Conservation (phyloP, 2,888 invertebrate genomes). For the Athrips mouffetella region DNA sequence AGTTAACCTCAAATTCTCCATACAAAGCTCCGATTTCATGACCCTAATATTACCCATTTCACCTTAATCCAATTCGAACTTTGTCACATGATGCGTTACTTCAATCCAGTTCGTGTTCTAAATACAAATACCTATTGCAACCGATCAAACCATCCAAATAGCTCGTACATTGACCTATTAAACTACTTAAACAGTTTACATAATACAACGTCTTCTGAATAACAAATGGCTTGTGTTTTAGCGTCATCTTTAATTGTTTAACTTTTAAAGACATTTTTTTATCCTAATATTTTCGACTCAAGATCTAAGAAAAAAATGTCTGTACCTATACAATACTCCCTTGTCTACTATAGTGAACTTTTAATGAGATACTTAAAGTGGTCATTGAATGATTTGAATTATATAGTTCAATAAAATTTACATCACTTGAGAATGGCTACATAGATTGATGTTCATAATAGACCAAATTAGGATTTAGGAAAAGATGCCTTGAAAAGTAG, state of each 20-base stretch:
- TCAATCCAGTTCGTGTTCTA: not conserved
- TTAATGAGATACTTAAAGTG: no score
- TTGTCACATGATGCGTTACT: not conserved
- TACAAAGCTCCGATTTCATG: no score
- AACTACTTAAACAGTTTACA: constrained; percentile 55
- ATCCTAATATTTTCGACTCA: not conserved
- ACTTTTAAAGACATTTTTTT: not conserved
- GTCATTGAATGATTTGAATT: no score
- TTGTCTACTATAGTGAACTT: no score
- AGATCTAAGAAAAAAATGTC: no score
- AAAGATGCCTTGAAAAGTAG: no score
- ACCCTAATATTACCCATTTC: not conserved
- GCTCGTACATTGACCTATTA: constrained; percentile 60
- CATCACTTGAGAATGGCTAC: no score
- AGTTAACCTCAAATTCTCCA: no score
- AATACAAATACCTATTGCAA: constrained; percentile 3
- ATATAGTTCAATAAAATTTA: no score
- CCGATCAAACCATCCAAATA: constrained; percentile 18
- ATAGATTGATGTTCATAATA: no score
- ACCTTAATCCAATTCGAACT: not conserved
- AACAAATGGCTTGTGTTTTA: constrained; percentile 27
- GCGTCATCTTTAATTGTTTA: not conserved
- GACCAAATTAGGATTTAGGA: no score
- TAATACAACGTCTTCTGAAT: constrained; percentile 45
- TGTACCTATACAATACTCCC: no score